These are phyloP conservation scores for Chrysocyon brachyurus DNA, from an alignment of 2,797 vertebrate species.

Conservation along the genomic window DNA sequence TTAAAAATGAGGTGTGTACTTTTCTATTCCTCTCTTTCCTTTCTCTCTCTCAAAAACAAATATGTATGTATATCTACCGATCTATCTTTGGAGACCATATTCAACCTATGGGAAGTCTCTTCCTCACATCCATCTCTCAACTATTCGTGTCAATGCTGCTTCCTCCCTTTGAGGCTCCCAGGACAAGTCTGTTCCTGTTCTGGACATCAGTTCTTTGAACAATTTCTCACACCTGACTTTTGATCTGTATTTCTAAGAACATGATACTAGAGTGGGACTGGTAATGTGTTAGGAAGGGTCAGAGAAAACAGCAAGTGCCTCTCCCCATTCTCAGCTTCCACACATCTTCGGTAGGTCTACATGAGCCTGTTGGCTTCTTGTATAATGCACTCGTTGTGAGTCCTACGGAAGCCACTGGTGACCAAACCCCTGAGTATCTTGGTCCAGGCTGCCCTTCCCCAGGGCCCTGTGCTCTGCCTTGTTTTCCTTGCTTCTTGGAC, in stretches of 20 bases:
- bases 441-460: not conserved
- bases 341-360: fast-evolving
- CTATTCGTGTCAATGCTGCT: not conserved
- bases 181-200: not conserved
- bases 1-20: slow-evolving; percentile 5
- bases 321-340: not conserved
- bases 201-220: not conserved
- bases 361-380: not conserved
- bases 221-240: slow-evolving; percentile 21
- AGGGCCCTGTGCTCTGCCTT: not conserved
- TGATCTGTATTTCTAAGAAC: not conserved
- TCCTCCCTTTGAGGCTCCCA: not conserved
- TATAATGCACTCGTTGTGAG: not conserved
- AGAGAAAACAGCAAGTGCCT: not conserved
- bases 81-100: not conserved
- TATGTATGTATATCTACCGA: fast-evolving
- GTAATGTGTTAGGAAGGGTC: not conserved
- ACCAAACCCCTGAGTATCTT: not conserved
- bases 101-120: not conserved
- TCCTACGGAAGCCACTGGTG: not conserved
- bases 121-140: not conserved
- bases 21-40: slow-evolving; percentile 19
- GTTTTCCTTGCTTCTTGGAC: not conserved
- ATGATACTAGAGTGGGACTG: not conserved
- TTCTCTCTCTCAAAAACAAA: not conserved